Conservation (phyloP, 2,888 invertebrate species). For the Pyrrhosoma nymphula region DNA sequence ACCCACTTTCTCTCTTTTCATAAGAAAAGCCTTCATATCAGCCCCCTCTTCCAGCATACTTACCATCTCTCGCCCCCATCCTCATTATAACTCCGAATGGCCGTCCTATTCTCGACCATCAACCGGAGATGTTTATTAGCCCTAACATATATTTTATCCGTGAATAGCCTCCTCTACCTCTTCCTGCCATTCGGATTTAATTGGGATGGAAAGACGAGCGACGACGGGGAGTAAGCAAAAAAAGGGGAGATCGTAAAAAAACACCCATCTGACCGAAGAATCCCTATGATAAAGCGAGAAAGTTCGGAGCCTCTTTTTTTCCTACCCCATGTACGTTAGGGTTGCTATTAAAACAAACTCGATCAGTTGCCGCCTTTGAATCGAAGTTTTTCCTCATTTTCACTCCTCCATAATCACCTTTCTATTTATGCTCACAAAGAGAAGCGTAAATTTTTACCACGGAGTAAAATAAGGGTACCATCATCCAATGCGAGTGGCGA, state of each 20-base stretch:
- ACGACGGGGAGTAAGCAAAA: not conserved
- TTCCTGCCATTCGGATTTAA: slow-evolving; percentile 14
- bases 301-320: not conserved
- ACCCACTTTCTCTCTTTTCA: not conserved
- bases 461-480: slow-evolving; percentile 1
- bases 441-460: slow-evolving; percentile 46
- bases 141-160: slow-evolving; percentile 23
- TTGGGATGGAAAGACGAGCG: slow-evolving; percentile 43
- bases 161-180: slow-evolving; percentile 34
- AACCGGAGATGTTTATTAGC: slow-evolving; percentile 32
- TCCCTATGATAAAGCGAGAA: slow-evolving; percentile 15
- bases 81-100: slow-evolving; percentile 41
- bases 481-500: not conserved
- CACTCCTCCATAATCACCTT: slow-evolving; percentile 43
- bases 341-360: slow-evolving; percentile 38
- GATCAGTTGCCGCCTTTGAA: slow-evolving; percentile 33
- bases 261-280: not conserved
- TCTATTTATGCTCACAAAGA: slow-evolving; percentile 61
- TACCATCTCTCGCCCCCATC: not conserved
- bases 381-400: slow-evolving; percentile 42
- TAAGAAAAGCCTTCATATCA: not conserved
- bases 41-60: not conserved
- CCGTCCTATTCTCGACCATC: not conserved
- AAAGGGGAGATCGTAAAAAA: slow-evolving; percentile 19
- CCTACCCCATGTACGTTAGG: not conserved